A percentile compares a stretch with the other conserved stretches of the same genome.
Conservation (phyloP, 2,113 vertebrate species). For the Dromiciops gliroides region DNA sequence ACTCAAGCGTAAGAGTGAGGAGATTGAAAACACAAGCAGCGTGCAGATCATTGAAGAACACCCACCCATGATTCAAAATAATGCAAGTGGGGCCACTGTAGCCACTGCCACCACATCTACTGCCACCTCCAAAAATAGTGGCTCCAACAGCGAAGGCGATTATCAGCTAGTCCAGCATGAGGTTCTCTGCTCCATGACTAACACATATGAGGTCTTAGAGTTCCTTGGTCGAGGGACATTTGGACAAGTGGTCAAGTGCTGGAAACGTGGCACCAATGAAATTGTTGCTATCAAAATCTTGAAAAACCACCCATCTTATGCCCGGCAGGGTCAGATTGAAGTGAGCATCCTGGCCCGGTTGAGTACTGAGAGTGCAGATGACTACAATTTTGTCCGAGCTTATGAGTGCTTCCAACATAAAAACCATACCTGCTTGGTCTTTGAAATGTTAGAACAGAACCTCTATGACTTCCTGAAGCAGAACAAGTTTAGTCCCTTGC, state of each 20-base stretch:
- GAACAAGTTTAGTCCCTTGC: slow-evolving; percentile 99
- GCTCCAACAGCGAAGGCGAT: slow-evolving; percentile 97
- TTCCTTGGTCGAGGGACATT: slow-evolving; percentile 98
- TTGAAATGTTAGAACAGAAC: slow-evolving; percentile 99
- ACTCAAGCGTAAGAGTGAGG: slow-evolving; percentile 99
- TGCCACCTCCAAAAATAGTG: slow-evolving; percentile 96
- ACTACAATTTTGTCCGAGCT: slow-evolving; percentile 98
- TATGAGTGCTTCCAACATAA: slow-evolving; percentile 99
- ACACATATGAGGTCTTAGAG: slow-evolving; percentile 97
- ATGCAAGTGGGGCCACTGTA: slow-evolving; percentile 92
- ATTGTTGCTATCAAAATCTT: slow-evolving; percentile 99
- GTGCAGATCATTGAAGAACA: slow-evolving; percentile 98
- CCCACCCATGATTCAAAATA: slow-evolving; percentile 95
- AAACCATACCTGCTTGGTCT: slow-evolving; percentile 99
- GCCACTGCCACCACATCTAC: slow-evolving; percentile 92
- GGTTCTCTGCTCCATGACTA: slow-evolving; percentile 99
- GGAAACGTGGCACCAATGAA: slow-evolving; percentile 99
- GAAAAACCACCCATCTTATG: slow-evolving; percentile 98
- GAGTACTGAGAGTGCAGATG: slow-evolving; percentile 97
- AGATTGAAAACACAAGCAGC: slow-evolving; percentile 96
- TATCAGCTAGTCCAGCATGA: slow-evolving; percentile 99
- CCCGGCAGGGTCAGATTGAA: slow-evolving; percentile 98
- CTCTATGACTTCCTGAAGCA: slow-evolving; percentile 99
- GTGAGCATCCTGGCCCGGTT: slow-evolving; percentile 98
- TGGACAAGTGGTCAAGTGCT: slow-evolving; percentile 99